Evolutionary conservation across 2,888 invertebrate genomes (phyloP).

Genomic region (Cantharis flavilabris): DNA sequence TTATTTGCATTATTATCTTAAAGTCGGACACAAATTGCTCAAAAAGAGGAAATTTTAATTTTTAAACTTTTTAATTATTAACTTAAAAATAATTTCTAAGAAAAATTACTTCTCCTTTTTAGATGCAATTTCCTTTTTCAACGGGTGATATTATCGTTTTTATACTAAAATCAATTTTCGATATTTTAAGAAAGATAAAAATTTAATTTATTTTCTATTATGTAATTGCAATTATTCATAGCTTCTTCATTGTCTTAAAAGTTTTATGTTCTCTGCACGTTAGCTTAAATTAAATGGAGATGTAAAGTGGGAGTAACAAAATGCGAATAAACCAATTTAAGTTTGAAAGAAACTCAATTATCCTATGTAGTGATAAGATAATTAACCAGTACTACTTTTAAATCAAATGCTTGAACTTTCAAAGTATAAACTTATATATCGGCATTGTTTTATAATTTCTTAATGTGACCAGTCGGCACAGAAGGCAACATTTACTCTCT

Average conservation of each 20-base stretch:
- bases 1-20: slow-evolving; percentile 35
- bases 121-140: not conserved
- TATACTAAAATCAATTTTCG: not conserved
- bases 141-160: not conserved
- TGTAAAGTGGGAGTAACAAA: slow-evolving; percentile 44
- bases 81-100: slow-evolving; percentile 20
- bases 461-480: not conserved
- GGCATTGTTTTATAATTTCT: not conserved
- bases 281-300: slow-evolving; percentile 29
- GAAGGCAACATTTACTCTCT: not conserved
- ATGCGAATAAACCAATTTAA: slow-evolving; percentile 54
- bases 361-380: slow-evolving; percentile 50
- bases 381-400: slow-evolving; percentile 46
- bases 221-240: slow-evolving; percentile 15
- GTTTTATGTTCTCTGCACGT: slow-evolving; percentile 22
- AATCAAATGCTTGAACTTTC: slow-evolving; percentile 27
- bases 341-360: slow-evolving; percentile 54
- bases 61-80: slow-evolving; percentile 35
- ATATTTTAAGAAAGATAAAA: not conserved
- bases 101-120: not conserved
- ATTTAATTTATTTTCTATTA: not conserved
- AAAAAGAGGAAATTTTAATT: slow-evolving; percentile 36
- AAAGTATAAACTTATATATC: slow-evolving; percentile 6
- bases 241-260: slow-evolving; percentile 9
- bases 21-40: slow-evolving; percentile 36